Conservation (phyloP, 1,140 invertebrate species). For the Lerema accius region DNA sequence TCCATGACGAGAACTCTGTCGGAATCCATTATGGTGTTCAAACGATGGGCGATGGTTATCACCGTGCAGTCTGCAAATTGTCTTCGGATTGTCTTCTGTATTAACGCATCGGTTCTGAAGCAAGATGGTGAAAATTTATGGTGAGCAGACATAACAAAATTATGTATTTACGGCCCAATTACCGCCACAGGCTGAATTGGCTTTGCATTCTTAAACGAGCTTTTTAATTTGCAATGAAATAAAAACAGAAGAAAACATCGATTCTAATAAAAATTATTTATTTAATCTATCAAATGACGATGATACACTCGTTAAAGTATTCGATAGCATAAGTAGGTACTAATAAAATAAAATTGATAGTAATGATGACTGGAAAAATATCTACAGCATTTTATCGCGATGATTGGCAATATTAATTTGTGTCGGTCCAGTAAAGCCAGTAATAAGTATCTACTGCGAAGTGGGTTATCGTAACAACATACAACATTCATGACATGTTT, state of each 20-base stretch:
- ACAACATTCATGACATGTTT: too few relatives aligned
- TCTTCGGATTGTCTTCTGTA: slow-evolving; percentile 84
- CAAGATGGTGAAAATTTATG: slow-evolving; percentile 8
- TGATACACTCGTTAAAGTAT: too few relatives aligned
- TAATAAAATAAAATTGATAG: slow-evolving; percentile 8
- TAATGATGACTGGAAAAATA: slow-evolving; percentile 8
- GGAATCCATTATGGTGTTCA: slow-evolving; percentile 88
- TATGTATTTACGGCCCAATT: too few relatives aligned
- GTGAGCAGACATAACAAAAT: too few relatives aligned
- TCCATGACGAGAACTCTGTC: slow-evolving; percentile 91
- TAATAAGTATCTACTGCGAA: slow-evolving; percentile 7
- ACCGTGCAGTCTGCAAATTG: slow-evolving; percentile 87
- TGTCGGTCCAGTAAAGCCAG: slow-evolving; percentile 12
- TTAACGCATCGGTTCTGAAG: slow-evolving; percentile 84
- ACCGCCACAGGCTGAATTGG: too few relatives aligned
- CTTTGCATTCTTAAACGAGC: too few relatives aligned
- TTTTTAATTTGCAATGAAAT: too few relatives aligned
- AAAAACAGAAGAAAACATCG: too few relatives aligned
- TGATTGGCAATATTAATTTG: slow-evolving; percentile 23
- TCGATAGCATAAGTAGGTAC: too few relatives aligned
- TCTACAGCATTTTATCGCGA: slow-evolving; percentile 9
- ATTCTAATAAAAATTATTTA: too few relatives aligned
- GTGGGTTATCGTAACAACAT: slow-evolving; percentile 2
- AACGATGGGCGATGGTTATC: slow-evolving; percentile 91
- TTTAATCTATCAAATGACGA: too few relatives aligned